These are phyloP conservation scores for Echiichthys vipera DNA, from an alignment of 2,797 vertebrate species.

Conservation along the genomic window DNA sequence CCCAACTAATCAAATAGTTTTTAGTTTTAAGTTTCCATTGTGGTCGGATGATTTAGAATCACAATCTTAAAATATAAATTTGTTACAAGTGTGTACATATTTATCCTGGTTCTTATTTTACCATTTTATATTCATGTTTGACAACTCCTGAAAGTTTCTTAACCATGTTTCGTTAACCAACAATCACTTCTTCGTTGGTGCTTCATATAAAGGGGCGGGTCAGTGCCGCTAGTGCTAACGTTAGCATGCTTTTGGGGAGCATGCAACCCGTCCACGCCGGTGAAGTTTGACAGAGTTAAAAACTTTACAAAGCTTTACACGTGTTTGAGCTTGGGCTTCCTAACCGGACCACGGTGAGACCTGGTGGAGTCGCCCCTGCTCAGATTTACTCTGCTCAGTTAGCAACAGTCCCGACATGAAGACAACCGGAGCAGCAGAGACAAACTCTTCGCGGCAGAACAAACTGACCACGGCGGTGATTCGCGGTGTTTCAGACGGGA, in stretches of 20 bases:
- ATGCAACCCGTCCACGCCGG: no score
- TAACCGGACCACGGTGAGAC: conserved; percentile 31
- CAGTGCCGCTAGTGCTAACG: neutral
- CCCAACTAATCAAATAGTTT: no score
- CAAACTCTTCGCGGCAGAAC: conserved; percentile 83
- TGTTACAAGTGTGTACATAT: no score
- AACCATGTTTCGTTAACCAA: no score
- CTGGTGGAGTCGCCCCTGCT: conserved; percentile 56
- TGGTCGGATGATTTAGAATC: no score
- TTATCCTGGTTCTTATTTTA: no score
- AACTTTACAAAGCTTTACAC: rapidly evolving
- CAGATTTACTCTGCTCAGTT: conserved; percentile 78
- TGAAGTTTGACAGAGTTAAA: rapidly evolving
- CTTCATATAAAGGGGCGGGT: neutral
- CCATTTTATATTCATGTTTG: no score
- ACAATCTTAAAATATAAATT: no score
- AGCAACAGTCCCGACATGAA: conserved; percentile 17
- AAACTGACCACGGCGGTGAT: conserved; percentile 67
- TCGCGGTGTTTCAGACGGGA: conserved; percentile 54
- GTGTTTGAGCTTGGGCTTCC: conserved; percentile 73
- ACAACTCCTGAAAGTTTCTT: no score
- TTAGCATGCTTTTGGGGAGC: neutral
- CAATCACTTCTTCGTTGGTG: neutral
- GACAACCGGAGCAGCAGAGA: conserved; percentile 75
- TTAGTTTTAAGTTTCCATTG: no score